Percentiles rank a stretch among this genome's conserved stretches.
These are phyloP conservation scores for Hydrotaea cyrtoneurina DNA, from an alignment of 2,888 invertebrate species.

Conservation along the genomic window DNA sequence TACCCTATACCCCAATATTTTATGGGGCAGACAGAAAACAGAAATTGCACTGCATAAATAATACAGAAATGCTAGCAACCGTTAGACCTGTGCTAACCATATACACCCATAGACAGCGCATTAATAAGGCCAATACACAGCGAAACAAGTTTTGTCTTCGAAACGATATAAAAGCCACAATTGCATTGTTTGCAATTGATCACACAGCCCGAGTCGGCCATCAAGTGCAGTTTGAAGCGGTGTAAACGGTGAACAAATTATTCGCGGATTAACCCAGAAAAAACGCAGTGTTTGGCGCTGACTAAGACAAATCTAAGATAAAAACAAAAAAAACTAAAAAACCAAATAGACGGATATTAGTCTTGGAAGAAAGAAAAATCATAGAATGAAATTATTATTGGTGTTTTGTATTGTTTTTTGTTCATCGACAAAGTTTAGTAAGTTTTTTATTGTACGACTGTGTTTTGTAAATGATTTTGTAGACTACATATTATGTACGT, in stretches of 20 bases:
- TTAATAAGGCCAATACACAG: background rate
- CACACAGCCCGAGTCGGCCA: constrained; percentile 56
- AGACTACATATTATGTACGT: too few relatives aligned
- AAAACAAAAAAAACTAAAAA: background rate
- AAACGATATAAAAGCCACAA: constrained; percentile 59
- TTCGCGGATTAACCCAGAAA: background rate
- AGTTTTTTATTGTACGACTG: constrained; percentile 10
- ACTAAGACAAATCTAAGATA: background rate
- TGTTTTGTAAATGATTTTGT: too few relatives aligned
- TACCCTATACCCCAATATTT: too few relatives aligned
- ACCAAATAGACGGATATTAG: background rate
- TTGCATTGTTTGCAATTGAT: constrained; percentile 26
- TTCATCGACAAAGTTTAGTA: constrained; percentile 32
- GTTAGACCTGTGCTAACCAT: too few relatives aligned
- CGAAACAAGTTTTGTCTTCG: constrained; percentile 3
- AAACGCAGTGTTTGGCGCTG: constrained; percentile 16
- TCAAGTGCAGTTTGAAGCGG: constrained; percentile 51
- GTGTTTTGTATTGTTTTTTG: background rate
- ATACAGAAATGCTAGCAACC: too few relatives aligned
- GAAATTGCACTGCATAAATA: too few relatives aligned
- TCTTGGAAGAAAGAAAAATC: too few relatives aligned
- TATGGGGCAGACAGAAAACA: too few relatives aligned
- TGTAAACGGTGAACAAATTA: background rate
- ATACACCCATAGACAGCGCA: too few relatives aligned
- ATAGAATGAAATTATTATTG: constrained; percentile 13